Base-by-base conservation (phyloP, 2,888 invertebrate species). In the Charanyca ferruginea region DNA sequence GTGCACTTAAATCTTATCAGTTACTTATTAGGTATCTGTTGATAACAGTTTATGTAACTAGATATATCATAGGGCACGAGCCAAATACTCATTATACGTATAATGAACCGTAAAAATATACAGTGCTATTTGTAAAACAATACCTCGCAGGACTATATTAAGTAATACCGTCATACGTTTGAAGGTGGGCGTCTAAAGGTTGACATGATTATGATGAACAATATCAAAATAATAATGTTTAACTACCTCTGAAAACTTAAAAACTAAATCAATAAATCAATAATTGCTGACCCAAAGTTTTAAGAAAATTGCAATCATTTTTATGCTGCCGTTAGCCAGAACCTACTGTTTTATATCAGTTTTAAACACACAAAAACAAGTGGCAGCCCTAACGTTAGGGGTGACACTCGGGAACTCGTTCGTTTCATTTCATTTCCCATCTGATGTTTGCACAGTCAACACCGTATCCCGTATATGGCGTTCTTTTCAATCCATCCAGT, bases 371-470 rank as follows among this genome's bases (percentile, higher is more conserved):
- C 25, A 23, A 9, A 7, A 20, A 42, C 11, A 11, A 38, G 38
- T 76, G 75, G 68, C 79, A 85, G 55, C 85, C 83, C 83, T 85
- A 81, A 60, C 77, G 72, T 70, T 73, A 83, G 80, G 87, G 86
- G 85, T 84, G 87, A 88, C 90, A 86, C 85, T 86, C 73, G 77
- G 77, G 73, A 69, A 77, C 82, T 84, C 83, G 84, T 81, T 86
- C 87, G 86, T 90, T 90, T 91, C 91, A 91, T 92, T 92, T 91
- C 91, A 90, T 91, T 90, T 90, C 91, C 88, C 89, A 87, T 89
- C 87, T 85, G 82, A 84, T 91, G 91, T 93, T 92, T 90, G 88
- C 89, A 75, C 85, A 87, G 91, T 88, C 91, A 89, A 91, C 91
- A 91, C 86, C 86, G 81, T 81, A 71, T 79, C 78, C 79, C 83